Base-by-base conservation (phyloP, 2,797 vertebrate species). In the Zalophus californianus region DNA sequence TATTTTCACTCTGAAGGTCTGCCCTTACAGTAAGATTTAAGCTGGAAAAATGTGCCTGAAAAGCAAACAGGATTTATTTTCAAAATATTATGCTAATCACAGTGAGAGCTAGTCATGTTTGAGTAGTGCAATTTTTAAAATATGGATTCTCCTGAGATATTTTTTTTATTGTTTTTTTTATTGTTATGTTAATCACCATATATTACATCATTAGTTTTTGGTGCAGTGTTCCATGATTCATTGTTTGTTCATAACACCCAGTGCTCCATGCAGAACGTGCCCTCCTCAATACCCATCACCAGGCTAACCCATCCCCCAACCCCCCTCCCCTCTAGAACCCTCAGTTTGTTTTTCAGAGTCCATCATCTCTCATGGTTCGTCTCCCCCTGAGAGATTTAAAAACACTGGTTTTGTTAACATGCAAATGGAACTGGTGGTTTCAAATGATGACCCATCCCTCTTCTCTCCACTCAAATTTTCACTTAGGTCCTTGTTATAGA, bases 21-120 rank as follows among this genome's bases (percentile, higher is more conserved):
- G 99, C 99, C 20, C 98, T 99, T 83, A 99, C 98, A 48, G 97
- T 98, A 98, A 99, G 98, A 68, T 99, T 97, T 75, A 99, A 98
- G 90, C 98, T 99, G 96, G 99, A 99, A 98, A 99, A 99, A 88
- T 98, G 99, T 13, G 99, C 98, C 99, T 99, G 98, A 27, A 98
- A 98, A 62, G 52, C 91, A 97, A 79, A 93, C 1, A 64, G 35
- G 15, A 23, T 72, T 91, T 35, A 15, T 50, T 48, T 86, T 79
- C 78, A 79, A 27, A 2, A 77, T 13, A 66, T 83, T 13, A 66
- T 32, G 60, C n/a, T 72, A 50, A 78, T 23, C 18, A 35, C 58
- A 86, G 20, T 38, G 60, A 90, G 13, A 62, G n/a, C 27, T 32
- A 27, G 50, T 20, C 38, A 25, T 20, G 18, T 50, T 35, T 70